These are phyloP conservation scores for Hypotaenidia okinawae DNA, from an alignment of 2,797 vertebrate genomes.

Conservation along the genomic window DNA sequence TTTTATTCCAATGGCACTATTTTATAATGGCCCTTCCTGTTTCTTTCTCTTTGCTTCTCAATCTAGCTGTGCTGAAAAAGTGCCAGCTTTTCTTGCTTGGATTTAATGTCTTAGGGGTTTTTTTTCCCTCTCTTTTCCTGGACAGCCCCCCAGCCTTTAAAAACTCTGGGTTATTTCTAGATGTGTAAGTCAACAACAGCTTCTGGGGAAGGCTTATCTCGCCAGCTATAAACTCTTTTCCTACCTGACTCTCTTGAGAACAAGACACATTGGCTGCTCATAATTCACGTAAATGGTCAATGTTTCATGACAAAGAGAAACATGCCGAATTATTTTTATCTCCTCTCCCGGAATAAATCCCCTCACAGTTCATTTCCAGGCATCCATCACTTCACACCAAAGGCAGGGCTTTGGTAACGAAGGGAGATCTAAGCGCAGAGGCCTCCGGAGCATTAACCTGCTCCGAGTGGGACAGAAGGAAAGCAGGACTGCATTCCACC, in stretches of 20 bases:
- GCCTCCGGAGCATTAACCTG: slow-evolving; percentile 38
- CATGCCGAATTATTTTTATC: slow-evolving; percentile 56
- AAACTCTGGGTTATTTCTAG: slow-evolving; percentile 34
- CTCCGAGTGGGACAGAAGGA: slow-evolving; percentile 44
- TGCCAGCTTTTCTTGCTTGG: neutral
- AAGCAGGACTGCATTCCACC: slow-evolving; percentile 54
- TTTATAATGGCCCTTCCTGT: neutral
- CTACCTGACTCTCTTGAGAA: slow-evolving; percentile 37
- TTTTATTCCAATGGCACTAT: neutral
- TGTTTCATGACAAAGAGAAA: slow-evolving; percentile 35
- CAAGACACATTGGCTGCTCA: neutral
- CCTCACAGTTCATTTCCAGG: slow-evolving; percentile 64
- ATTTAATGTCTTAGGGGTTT: neutral
- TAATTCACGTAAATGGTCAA: slow-evolving; percentile 18
- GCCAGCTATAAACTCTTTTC: neutral
- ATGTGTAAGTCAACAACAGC: neutral
- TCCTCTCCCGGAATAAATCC: slow-evolving; percentile 58
- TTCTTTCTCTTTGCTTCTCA: neutral
- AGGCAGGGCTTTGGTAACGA: slow-evolving; percentile 15
- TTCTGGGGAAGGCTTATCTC: slow-evolving; percentile 21
- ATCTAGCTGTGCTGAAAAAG: neutral
- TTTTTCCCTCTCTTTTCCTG: neutral
- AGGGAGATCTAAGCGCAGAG: slow-evolving; percentile 48
- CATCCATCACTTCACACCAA: slow-evolving; percentile 63
- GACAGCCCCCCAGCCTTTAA: neutral